Conservation (phyloP, 2,113 vertebrate species). For the Pandion haliaetus region DNA sequence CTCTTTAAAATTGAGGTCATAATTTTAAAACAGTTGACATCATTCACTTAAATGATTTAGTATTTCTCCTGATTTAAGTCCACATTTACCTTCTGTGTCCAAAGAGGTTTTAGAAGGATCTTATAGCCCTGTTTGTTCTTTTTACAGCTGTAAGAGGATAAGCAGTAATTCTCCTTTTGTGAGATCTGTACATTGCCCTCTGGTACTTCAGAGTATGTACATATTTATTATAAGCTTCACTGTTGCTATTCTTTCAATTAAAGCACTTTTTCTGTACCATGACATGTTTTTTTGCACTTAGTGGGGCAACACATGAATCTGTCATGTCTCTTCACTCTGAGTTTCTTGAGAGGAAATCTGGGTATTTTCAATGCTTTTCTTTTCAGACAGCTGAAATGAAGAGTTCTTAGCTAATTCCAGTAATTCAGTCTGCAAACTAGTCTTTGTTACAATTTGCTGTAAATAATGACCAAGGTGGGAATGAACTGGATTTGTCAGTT, state of each 20-base stretch:
- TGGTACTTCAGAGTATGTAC: background rate
- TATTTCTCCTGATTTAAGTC: background rate
- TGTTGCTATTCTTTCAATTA: background rate
- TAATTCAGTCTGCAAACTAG: background rate
- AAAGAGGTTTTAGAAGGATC: background rate
- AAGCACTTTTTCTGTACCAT: background rate
- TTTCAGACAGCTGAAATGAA: background rate
- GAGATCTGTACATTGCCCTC: background rate
- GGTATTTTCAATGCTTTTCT: background rate
- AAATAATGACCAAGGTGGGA: background rate
- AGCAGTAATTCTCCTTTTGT: background rate
- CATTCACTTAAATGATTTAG: background rate
- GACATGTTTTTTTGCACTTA: background rate
- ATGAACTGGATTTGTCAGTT: conserved; percentile 24
- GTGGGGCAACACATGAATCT: background rate
- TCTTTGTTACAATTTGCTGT: background rate
- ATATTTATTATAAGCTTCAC: background rate
- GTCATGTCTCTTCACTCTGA: background rate
- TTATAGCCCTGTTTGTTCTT: background rate
- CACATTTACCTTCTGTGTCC: background rate
- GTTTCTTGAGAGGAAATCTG: background rate
- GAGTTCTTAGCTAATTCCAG: background rate
- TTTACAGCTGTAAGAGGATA: background rate
- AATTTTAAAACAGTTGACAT: background rate
- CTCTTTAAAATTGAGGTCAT: background rate